Evolutionary conservation across 2,113 vertebrate genomes (phyloP), one percentile per base, ranked within the genome.

Genomic region (Sciurus niger): DNA sequence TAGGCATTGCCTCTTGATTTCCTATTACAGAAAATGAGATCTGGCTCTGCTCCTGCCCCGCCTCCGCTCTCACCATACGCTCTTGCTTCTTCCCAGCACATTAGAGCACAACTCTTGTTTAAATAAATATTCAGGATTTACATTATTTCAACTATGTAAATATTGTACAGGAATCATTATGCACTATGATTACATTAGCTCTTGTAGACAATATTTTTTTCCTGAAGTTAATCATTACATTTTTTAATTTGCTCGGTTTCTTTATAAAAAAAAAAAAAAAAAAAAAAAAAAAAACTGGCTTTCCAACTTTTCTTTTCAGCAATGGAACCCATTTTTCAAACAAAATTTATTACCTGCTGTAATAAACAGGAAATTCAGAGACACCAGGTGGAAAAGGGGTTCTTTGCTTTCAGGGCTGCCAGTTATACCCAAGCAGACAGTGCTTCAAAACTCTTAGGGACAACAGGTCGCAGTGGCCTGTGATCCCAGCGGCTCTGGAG

Each of bases 111-210:
- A 40, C 32, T 92, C 68, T 70, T 80, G 46, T 83, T 77, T 95
- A 86, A 76, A 67, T 87, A 87, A 78, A 74, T 89, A 46, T 46
- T 86, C 63, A 74, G 43, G 22, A 30, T 95, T 83, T 40, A 34
- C 63, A 46, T 94, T 82, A 48, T 70, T 68, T 58, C 4, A 53
- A 22, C 6, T 84, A 28, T 67, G 74, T 43, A 86, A 82, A 58
- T 51, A 77, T 53, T 76, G 32, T 58, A 73, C 48, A 12, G 32
- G 67, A 70, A 9, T 82, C 74, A 51, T 68, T 13, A 78, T 18
- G n/a, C 28, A 43, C 40, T 43, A 8, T 78, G 65, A 84, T 74
- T 88, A 77, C 32, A 40, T 80, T 91, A 40, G 30, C 24, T 95
- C 91, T 91, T 70, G 53, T 48, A 76, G 18, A 60, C n/a, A 24